Percentiles rank a stretch among this genome's conserved stretches.
phyloP scores from a whole-genome alignment of 2,113 vertebrate species.

The Toxotes chatareus region DNA sequence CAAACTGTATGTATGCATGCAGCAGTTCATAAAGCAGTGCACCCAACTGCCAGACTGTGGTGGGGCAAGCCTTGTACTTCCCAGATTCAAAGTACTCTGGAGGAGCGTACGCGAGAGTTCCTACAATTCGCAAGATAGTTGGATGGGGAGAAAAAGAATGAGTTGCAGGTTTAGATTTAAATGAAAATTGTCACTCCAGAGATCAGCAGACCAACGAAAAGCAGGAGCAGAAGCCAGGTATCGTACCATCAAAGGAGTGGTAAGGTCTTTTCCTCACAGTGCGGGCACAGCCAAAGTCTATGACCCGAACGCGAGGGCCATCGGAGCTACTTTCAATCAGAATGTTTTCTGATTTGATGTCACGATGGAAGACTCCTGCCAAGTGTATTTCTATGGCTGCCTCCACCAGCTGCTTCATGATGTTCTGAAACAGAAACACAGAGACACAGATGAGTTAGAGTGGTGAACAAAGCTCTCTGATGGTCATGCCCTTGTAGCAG shows the following conservation, averaged over 20 bases:
- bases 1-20: background rate
- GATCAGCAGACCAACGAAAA: background rate
- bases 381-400: slow-evolving; percentile 2
- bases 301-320: background rate
- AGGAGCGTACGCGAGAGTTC: background rate
- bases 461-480: no score
- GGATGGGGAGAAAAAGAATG: background rate
- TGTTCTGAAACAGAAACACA: background rate
- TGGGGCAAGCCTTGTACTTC: background rate
- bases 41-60: slow-evolving; percentile 11
- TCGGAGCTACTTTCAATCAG: background rate
- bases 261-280: background rate
- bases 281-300: slow-evolving; percentile 9
- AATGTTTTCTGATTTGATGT: background rate
- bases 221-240: background rate
- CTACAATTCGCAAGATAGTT: background rate
- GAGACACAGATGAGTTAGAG: background rate
- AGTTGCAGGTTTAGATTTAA: background rate
- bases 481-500: no score
- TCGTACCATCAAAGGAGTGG: background rate
- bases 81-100: background rate
- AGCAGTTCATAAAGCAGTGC: background rate
- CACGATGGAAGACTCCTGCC: background rate
- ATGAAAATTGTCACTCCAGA: background rate
- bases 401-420: slow-evolving; percentile 13